Evolutionary conservation across 2,888 invertebrate species (phyloP).

Genomic region (Chrysolina oricalcia): DNA sequence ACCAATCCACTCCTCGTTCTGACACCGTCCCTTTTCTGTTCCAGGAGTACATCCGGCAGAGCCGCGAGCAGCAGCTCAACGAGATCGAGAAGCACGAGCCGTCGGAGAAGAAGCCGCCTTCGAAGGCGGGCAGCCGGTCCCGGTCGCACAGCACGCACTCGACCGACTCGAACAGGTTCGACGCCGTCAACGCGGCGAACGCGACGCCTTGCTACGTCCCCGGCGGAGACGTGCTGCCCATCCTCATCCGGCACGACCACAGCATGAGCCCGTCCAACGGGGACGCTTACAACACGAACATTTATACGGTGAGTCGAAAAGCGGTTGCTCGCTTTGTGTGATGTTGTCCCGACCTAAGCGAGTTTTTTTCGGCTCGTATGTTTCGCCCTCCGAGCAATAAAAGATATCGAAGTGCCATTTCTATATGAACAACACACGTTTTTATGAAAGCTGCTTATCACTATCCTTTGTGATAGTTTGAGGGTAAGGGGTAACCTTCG

Average conservation of each 20-base stretch:
- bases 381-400: no score
- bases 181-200: slow-evolving; percentile 57
- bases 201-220: slow-evolving; percentile 72
- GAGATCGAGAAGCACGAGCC: slow-evolving; percentile 73
- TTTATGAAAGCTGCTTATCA: no score
- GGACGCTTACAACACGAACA: slow-evolving; percentile 63
- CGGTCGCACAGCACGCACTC: slow-evolving; percentile 65
- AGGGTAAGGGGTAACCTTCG: no score
- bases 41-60: slow-evolving; percentile 84
- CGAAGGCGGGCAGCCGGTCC: slow-evolving; percentile 53
- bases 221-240: slow-evolving; percentile 70
- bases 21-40: slow-evolving; percentile 53
- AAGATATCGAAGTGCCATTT: no score
- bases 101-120: slow-evolving; percentile 49
- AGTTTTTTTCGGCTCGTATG: no score
- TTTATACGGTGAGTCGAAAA: slow-evolving; percentile 60
- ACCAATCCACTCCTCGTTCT: not conserved
- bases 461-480: no score
- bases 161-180: slow-evolving; percentile 58
- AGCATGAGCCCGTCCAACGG: slow-evolving; percentile 64
- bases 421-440: no score
- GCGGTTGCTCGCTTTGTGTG: no score
- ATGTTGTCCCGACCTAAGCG: no score
- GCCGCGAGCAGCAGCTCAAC: slow-evolving; percentile 86
- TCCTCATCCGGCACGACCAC: slow-evolving; percentile 66